phyloP scores from a whole-genome alignment of 1,140 invertebrate species.

The Antheraea mylitta region DNA sequence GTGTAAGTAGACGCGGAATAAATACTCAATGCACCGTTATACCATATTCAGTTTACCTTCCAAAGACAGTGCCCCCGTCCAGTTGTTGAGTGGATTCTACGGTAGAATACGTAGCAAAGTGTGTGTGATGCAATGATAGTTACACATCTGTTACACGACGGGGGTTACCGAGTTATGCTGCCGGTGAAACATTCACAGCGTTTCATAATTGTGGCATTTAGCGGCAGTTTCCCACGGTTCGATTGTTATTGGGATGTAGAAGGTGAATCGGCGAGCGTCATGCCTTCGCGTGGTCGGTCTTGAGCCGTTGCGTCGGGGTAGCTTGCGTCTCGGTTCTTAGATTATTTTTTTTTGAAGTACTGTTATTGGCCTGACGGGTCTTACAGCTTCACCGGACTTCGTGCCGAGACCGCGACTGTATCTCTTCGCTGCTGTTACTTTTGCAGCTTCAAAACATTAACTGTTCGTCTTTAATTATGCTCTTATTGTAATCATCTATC shows the following conservation, averaged over 20 bases:
- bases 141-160: constrained; percentile 40
- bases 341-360: background rate
- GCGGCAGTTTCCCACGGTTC: constrained; percentile 60
- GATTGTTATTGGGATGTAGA: constrained; percentile 63
- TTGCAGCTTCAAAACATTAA: too few species aligned
- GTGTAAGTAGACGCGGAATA: background rate
- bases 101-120: background rate
- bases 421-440: too few species aligned
- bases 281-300: constrained; percentile 28
- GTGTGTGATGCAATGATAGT: constrained; percentile 41
- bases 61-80: background rate
- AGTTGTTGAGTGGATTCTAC: background rate
- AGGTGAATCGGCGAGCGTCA: constrained; percentile 46
- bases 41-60: background rate
- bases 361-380: too few species aligned
- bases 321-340: background rate
- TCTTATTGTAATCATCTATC: too few species aligned
- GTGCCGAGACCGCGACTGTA: too few species aligned
- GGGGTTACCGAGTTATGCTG: background rate
- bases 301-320: constrained; percentile 23
- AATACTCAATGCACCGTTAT: background rate
- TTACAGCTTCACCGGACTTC: too few species aligned
- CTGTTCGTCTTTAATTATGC: too few species aligned
- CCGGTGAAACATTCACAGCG: constrained; percentile 43
- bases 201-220: constrained; percentile 57